A percentile compares a stretch with the other conserved stretches of the same genome.
Evolutionary conservation across 2,797 vertebrate species (phyloP).

Genomic region (Sebastes hubbsi): DNA sequence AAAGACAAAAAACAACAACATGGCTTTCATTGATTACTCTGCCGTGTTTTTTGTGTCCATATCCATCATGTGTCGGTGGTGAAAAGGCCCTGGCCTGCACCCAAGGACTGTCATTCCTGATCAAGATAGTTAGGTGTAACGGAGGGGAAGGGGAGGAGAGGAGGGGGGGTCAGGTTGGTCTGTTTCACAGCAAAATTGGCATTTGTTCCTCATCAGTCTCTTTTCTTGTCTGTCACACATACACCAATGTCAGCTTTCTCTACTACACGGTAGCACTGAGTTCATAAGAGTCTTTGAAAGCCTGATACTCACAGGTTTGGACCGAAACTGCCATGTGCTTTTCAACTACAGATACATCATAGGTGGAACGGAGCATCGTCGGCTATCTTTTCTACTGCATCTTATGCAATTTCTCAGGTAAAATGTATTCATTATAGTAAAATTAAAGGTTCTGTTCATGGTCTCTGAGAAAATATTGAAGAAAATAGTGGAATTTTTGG

Average conservation of each 20-base stretch:
- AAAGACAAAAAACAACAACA: slow-evolving; percentile 13
- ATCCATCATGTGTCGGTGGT: slow-evolving; percentile 44
- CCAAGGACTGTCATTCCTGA: slow-evolving; percentile 60
- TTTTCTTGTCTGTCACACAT: slow-evolving; percentile 37
- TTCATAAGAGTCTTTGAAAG: not conserved
- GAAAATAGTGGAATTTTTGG: not conserved
- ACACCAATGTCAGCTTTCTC: not conserved
- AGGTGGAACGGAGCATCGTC: not conserved
- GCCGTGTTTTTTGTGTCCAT: slow-evolving; percentile 33
- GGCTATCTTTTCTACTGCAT: not conserved
- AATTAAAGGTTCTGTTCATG: not conserved
- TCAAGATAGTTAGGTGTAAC: slow-evolving; percentile 42
- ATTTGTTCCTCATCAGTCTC: slow-evolving; percentile 62
- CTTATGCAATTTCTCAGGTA: not conserved
- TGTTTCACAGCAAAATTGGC: slow-evolving; percentile 64
- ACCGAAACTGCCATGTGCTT: not conserved
- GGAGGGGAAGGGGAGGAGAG: not conserved
- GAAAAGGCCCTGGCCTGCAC: slow-evolving; percentile 37
- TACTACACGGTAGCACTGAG: not conserved
- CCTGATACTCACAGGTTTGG: not conserved
- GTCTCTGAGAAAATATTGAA: not conserved
- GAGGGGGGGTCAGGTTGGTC: slow-evolving; percentile 28
- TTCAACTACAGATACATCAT: not conserved
- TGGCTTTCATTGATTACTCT: slow-evolving; percentile 50
- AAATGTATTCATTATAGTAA: not conserved